These are phyloP conservation scores for Dryomyza anilis DNA, from an alignment of 2,888 invertebrate genomes.

Conservation along the genomic window DNA sequence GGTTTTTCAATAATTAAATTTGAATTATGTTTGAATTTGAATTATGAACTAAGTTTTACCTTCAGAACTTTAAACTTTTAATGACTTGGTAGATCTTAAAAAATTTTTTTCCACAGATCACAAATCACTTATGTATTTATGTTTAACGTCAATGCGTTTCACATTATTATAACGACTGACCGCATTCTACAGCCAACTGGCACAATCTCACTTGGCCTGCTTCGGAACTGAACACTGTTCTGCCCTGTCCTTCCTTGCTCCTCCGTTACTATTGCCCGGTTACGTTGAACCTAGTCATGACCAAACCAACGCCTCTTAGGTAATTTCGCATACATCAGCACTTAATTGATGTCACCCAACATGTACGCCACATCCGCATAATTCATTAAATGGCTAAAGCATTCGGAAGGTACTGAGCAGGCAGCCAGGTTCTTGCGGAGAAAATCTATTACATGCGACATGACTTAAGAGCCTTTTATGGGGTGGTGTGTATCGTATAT, in stretches of 20 bases:
- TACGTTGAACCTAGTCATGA: background rate
- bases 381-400: conserved; percentile 22
- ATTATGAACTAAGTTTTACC: no score
- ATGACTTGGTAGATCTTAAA: no score
- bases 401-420: background rate
- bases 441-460: conserved; percentile 15
- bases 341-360: conserved; percentile 21
- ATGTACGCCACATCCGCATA: conserved; percentile 27
- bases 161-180: conserved; percentile 9
- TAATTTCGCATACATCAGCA: conserved; percentile 23
- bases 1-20: no score
- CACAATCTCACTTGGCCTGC: background rate
- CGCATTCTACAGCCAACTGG: background rate
- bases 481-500: conserved; percentile 19
- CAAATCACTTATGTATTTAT: no score
- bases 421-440: background rate
- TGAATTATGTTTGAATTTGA: no score
- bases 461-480: background rate
- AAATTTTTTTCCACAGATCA: no score
- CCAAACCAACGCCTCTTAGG: conserved; percentile 11
- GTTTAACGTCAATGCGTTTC: background rate
- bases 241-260: background rate
- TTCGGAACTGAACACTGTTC: background rate
- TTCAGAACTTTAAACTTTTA: no score
- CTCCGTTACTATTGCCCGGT: no score